phyloP scores from a whole-genome alignment of 2,113 vertebrate species.

The Eurypyga helias region DNA sequence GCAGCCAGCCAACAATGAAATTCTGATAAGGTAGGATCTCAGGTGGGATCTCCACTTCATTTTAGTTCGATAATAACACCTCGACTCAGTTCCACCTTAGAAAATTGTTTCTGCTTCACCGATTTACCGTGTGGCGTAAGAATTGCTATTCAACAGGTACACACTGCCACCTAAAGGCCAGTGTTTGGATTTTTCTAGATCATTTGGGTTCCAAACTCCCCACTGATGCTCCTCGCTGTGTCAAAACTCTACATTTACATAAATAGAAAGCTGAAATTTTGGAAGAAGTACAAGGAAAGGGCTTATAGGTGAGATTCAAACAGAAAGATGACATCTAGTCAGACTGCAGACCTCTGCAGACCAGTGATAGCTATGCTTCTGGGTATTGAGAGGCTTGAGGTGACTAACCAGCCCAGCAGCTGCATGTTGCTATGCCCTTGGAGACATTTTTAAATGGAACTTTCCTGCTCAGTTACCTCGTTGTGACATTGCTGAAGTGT shows the following conservation, averaged over 20 bases:
- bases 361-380: background rate
- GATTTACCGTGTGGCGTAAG: background rate
- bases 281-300: background rate
- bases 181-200: slow-evolving; percentile 21
- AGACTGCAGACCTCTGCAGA: background rate
- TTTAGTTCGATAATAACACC: background rate
- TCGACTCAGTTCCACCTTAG: background rate
- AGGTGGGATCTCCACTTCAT: background rate
- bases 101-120: background rate
- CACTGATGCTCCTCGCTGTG: background rate
- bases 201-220: background rate
- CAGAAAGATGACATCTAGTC: accelerated
- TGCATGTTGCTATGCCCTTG: background rate
- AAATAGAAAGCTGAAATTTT: background rate
- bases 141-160: slow-evolving; percentile 68
- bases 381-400: background rate
- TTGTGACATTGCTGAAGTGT: background rate
- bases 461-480: background rate
- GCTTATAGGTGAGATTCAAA: background rate
- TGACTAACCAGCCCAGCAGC: background rate
- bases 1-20: background rate
- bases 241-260: background rate
- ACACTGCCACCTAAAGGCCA: slow-evolving; percentile 84
- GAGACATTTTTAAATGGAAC: background rate
- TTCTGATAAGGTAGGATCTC: background rate